Percentiles rank a stretch among this genome's conserved stretches.
phyloP scores from a whole-genome alignment of 2,113 vertebrate species.

The Epinephelus cyanopodus region DNA sequence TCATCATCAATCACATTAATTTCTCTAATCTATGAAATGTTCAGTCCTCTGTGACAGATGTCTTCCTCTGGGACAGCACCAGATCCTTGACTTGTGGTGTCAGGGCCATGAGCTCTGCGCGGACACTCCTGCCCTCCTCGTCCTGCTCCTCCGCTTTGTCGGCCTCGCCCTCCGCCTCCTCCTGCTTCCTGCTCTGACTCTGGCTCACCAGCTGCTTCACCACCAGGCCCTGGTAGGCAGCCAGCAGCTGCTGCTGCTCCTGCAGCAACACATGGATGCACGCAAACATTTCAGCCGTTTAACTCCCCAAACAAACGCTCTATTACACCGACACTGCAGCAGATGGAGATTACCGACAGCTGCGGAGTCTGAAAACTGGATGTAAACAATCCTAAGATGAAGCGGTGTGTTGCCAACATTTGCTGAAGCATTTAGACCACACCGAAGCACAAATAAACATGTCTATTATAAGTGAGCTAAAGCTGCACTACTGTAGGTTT shows the following conservation, averaged over 20 bases:
- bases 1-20: neutral
- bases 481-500: neutral
- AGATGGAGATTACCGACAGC: slow-evolving; percentile 32
- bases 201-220: slow-evolving; percentile 93
- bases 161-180: slow-evolving; percentile 60
- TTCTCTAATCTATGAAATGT: neutral
- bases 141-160: slow-evolving; percentile 72
- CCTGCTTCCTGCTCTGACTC: slow-evolving; percentile 86
- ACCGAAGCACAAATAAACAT: slow-evolving; percentile 3
- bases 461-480: neutral
- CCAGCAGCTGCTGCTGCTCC: slow-evolving; percentile 92
- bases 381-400: neutral
- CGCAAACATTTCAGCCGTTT: slow-evolving; percentile 5
- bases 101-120: slow-evolving; percentile 87
- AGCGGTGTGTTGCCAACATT: neutral
- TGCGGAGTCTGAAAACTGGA: slow-evolving; percentile 1
- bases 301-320: slow-evolving; percentile 7
- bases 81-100: slow-evolving; percentile 90
- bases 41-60: slow-evolving; percentile 89
- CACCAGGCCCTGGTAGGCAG: slow-evolving; percentile 92
- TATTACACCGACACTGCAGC: neutral
- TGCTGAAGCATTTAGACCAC: slow-evolving; percentile 23
- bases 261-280: slow-evolving; percentile 65
- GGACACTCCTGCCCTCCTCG: slow-evolving; percentile 77
- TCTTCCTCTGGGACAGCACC: slow-evolving; percentile 89